Percentiles rank a stretch among this genome's conserved stretches.
Evolutionary conservation across 2,888 invertebrate genomes (phyloP).

Genomic region (Meteorus cinctellus): DNA sequence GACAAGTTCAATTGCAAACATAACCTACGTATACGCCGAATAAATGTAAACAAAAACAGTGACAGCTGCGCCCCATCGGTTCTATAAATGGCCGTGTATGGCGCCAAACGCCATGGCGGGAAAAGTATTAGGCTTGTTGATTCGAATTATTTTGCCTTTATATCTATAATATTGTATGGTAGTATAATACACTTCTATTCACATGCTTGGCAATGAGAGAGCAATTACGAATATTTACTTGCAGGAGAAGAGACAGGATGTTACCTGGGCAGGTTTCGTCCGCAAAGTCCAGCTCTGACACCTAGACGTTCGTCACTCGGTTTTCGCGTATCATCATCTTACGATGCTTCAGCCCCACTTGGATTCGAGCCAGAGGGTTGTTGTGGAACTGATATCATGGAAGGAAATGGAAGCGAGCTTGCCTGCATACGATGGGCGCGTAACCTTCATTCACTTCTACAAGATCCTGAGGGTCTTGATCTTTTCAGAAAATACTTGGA

Average conservation of each 20-base stretch:
- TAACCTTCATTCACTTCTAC: slow-evolving; percentile 85
- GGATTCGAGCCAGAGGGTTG: slow-evolving; percentile 78
- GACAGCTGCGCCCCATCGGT: background rate
- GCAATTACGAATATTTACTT: slow-evolving; percentile 15
- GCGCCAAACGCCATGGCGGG: background rate
- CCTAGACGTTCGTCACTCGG: slow-evolving; percentile 72
- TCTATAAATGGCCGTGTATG: background rate
- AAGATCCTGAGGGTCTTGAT: slow-evolving; percentile 91
- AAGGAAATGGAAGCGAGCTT: slow-evolving; percentile 75
- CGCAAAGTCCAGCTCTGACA: slow-evolving; percentile 72
- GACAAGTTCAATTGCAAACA: slow-evolving; percentile 22
- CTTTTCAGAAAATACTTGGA: slow-evolving; percentile 89
- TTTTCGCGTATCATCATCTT: slow-evolving; percentile 51
- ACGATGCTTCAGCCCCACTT: slow-evolving; percentile 74
- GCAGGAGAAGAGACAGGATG: slow-evolving; percentile 71
- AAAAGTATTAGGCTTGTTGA: background rate
- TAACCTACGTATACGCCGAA: slow-evolving; percentile 1
- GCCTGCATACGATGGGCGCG: slow-evolving; percentile 93
- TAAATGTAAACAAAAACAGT: slow-evolving; percentile 26
- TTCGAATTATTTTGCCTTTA: background rate
- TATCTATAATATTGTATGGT: no score
- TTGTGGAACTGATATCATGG: slow-evolving; percentile 73
- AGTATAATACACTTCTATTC: no score
- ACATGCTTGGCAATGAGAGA: no score
- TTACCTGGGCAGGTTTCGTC: slow-evolving; percentile 67